Base-by-base conservation (phyloP, 2,797 vertebrate species). In the Prionace glauca region DNA sequence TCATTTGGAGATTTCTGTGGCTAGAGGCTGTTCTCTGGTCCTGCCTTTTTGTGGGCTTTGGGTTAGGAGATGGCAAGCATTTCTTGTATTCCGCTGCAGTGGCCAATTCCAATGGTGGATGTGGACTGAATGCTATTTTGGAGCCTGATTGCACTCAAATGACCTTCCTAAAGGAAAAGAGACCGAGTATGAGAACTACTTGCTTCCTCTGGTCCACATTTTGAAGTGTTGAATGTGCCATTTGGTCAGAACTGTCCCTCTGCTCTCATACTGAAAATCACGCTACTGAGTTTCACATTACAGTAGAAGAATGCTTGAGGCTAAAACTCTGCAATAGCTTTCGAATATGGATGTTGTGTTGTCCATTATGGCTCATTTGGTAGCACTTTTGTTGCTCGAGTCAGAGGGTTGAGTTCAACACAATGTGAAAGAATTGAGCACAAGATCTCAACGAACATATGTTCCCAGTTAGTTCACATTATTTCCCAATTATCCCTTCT, bases 201-300 rank as follows among this genome's bases (percentile, higher is more conserved):
- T 94, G 41, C 26, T 74, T 50, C 69, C 69, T 91, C 16, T 32
- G 18, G 29, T 90, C 71, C 45, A 20, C 2, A 22, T 94, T 94
- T 94, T 24, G 50, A 22, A 65, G 93, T 45, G 93, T 94, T 94
- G 67, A 26, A 45, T 50, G 26, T 94, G 93, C 88, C 88, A 91
- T 88, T 24, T 32, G 7, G 45, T 45, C 26, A 24, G 92, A 94
- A 71, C 12, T 71, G 8, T 72, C 26, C 92, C 67, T 71, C 67
- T 72, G 24, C 92, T 72, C 36, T 11, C 9, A 72, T 67, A 71
- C 91, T 45, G 22, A 26, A 71, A 69, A 22, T 22, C 69, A 2
- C 24, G 29, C 11, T 72, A 67, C 93, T 45, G 26, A 32, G 26
- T 41, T 71, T 74, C 22, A 50, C 29, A 18, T 94, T 45, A 26